Conservation (phyloP, 2,797 vertebrate species). For the Diplodus sargus region DNA sequence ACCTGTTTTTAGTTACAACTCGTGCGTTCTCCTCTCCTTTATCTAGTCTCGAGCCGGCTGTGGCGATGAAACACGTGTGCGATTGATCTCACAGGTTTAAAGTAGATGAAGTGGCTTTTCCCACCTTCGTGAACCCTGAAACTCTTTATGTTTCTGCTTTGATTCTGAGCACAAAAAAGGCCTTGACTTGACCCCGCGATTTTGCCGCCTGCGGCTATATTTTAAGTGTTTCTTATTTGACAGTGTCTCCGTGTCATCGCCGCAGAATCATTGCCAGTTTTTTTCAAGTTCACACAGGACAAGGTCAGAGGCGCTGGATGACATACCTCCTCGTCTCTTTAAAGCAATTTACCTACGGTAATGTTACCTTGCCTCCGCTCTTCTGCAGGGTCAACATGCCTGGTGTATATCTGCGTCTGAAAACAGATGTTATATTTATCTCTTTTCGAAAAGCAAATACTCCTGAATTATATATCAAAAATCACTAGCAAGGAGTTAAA, state of each 20-base stretch:
- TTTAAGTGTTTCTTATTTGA: not conserved
- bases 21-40: too few relatives aligned
- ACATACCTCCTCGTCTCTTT: constrained; percentile 5
- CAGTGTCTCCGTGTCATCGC: not conserved
- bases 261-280: not conserved
- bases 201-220: too few relatives aligned
- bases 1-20: too few relatives aligned
- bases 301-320: not conserved
- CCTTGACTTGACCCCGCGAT: too few relatives aligned
- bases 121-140: too few relatives aligned
- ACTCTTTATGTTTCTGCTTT: too few relatives aligned
- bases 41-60: not conserved
- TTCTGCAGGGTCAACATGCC: constrained; percentile 17
- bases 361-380: not conserved
- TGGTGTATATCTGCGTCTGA: not conserved
- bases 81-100: too few relatives aligned
- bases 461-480: not conserved
- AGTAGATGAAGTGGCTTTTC: too few relatives aligned
- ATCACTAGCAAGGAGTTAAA: constrained; percentile 11
- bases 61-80: not conserved
- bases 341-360: constrained; percentile 7
- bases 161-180: too few relatives aligned
- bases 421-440: constrained; percentile 35
- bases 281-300: constrained; percentile 17
- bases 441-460: not conserved